A percentile compares a stretch with the other conserved stretches of the same genome.
These are phyloP conservation scores for Lophius piscatorius DNA, from an alignment of 2,113 vertebrate species.

Conservation along the genomic window DNA sequence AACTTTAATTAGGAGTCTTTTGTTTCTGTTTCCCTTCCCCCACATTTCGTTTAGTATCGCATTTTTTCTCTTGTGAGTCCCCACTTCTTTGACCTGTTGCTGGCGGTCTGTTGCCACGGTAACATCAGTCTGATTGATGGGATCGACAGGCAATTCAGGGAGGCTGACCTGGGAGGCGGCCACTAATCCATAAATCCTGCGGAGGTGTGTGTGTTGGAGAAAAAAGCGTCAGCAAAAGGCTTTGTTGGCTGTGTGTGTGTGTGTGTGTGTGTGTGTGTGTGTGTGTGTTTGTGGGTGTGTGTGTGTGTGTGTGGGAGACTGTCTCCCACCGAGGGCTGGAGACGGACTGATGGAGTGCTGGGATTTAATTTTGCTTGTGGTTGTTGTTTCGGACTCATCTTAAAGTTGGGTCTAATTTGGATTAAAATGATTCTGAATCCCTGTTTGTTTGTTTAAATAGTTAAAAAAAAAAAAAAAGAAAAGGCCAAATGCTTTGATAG, in stretches of 20 bases:
- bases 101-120: constrained; percentile 11
- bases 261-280: constrained; percentile 8
- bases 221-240: constrained; percentile 12
- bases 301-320: constrained; percentile 24
- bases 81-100: constrained; percentile 25
- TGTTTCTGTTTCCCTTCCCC: background rate
- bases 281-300: constrained; percentile 17
- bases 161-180: constrained; percentile 45
- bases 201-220: background rate
- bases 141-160: constrained; percentile 28
- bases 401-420: too few relatives aligned
- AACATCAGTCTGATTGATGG: constrained; percentile 43
- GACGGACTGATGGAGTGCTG: constrained; percentile 18
- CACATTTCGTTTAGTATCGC: too few relatives aligned
- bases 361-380: too few relatives aligned
- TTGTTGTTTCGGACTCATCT: too few relatives aligned
- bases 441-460: too few relatives aligned
- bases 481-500: too few relatives aligned
- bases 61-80: background rate
- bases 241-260: constrained; percentile 28
- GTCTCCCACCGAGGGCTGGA: constrained; percentile 35
- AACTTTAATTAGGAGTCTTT: too few relatives aligned
- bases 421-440: too few relatives aligned
- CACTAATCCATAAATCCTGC: constrained; percentile 59
- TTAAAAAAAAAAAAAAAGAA: too few relatives aligned